Conservation (phyloP, 2,113 vertebrate species). For the Phoenicopterus ruber region DNA sequence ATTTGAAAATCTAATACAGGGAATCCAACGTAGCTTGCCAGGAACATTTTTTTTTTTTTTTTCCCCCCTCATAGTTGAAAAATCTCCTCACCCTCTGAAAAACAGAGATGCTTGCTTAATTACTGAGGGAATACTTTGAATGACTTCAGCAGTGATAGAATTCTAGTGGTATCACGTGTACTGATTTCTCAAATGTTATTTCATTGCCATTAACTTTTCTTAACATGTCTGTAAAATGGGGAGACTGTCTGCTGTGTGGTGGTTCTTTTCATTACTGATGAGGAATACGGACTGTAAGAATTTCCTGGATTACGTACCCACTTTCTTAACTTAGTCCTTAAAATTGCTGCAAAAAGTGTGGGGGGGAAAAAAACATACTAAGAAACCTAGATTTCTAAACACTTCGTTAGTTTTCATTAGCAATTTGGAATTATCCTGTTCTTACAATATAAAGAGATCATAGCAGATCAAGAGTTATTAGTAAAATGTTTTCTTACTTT, state of each 20-base stretch:
- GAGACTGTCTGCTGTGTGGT: not conserved
- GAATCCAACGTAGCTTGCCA: not conserved
- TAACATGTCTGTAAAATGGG: fast-evolving
- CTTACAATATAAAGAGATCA: not conserved
- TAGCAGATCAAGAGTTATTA: not conserved
- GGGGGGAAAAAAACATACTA: fast-evolving
- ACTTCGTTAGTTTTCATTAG: not conserved
- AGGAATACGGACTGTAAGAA: not conserved
- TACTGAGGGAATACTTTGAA: not conserved
- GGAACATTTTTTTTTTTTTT: no score
- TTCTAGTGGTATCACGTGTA: not conserved
- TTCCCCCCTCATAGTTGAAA: not conserved
- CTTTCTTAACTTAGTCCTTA: not conserved
- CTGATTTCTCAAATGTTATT: not conserved
- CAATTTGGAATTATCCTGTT: not conserved
- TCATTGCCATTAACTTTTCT: not conserved
- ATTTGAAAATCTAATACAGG: not conserved
- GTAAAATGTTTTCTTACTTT: not conserved
- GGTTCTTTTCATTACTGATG: not conserved
- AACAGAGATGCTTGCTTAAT: not conserved
- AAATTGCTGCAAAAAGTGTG: not conserved
- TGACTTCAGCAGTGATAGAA: not conserved
- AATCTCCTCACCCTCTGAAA: not conserved
- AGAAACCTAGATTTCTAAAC: not conserved
- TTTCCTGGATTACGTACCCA: not conserved